Base-by-base conservation (phyloP, 2,797 vertebrate species). In the Taeniopygia guttata region DNA sequence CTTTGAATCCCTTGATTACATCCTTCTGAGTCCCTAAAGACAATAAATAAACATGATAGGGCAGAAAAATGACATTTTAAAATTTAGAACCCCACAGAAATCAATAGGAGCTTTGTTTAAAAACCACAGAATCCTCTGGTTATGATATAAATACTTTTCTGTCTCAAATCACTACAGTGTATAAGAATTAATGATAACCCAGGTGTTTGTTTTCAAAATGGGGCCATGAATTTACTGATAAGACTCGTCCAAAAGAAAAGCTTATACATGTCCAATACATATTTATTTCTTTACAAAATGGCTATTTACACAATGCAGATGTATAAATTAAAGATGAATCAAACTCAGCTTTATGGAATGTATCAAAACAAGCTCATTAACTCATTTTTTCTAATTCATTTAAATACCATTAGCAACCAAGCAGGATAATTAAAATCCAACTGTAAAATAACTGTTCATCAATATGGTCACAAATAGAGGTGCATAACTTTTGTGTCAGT, bases 151-250 rank as follows among this genome's bases (percentile, higher is more conserved):
- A 84, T 40, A 75, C 10, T 60, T 82, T 74, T 84, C 23, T 64
- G 32, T 64, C 46, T 84, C 69, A 82, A 67, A 75, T 74, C 25
- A 58, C 34, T 46, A 17, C 22, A 69, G 29, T 63, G 92, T 83
- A 54, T 66, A 87, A 72, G 27, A 36, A 27, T 30, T 74, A 34
- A 51, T 23, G 36, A 76, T 64, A 91, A 88, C 77, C 29, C 80
- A 90, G 45, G 73, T 88, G 69, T 52, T 87, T 72, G 30, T 82
- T 89, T 89, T 92, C 87, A 93, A 89, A 89, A 93, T 45, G 63
- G 52, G 59, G 30, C 63, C 20, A 76, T 4, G 2, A 66, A 68
- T 87, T 79, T 52, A 79, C 55, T 40, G 70, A 84, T 72, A 87
- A 89, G 49, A 60, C 58, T 69, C 10, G 1, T 76, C 59, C 48